Evolutionary conservation across 2,113 vertebrate species (phyloP), one percentile per base, ranked within the genome.

Genomic region (Acrocephalus kingi): DNA sequence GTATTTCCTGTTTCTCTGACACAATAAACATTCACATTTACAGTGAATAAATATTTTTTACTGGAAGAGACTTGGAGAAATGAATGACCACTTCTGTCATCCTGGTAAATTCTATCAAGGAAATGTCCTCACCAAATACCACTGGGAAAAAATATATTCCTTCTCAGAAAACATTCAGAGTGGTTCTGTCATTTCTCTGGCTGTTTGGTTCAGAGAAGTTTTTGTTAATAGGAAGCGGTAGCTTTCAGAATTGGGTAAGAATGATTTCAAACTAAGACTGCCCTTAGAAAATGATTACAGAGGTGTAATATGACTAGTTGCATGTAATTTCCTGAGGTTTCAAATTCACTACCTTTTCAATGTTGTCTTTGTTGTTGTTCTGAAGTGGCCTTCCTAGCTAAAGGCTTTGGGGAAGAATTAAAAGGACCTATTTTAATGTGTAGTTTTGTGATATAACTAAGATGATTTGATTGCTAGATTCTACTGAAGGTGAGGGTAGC

Each of bases 1-100:
- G 75, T 94, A 78, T 92, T 96, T 97, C 96, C 96, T 97, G 93
- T 95, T 93, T 90, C 61, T 89, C 64, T 78, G 62, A 71, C 73
- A 92, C 48, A 89, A 89, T 94, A 95, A 97, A 97, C 93, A 93
- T 81, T 84, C 73, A 87, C 73, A 79, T 86, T 56, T 89, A 71
- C 55, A 76, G 21, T 45, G 86, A 84, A 95, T 96, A 96, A 96
- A 92, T 78, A 95, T 93, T 95, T 89, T 89, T 92, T 92, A 95
- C 80, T 94, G 91, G 83, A 87, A 97, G 56, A 94, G 20, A 20
- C 30, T 81, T 81, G 51, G n/a, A 94, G 48, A 88, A 84, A 90
- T 1, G 0, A 90, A 93, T 67, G 37, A 74, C 64, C 23, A 28
- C 51, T 96, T 94, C 77, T 76, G 84, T 94, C 72, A 84, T 89